Evolutionary conservation across 2,888 invertebrate genomes (phyloP), one percentile per base, ranked within the genome.

Genomic region (Drosophila rellima): DNA sequence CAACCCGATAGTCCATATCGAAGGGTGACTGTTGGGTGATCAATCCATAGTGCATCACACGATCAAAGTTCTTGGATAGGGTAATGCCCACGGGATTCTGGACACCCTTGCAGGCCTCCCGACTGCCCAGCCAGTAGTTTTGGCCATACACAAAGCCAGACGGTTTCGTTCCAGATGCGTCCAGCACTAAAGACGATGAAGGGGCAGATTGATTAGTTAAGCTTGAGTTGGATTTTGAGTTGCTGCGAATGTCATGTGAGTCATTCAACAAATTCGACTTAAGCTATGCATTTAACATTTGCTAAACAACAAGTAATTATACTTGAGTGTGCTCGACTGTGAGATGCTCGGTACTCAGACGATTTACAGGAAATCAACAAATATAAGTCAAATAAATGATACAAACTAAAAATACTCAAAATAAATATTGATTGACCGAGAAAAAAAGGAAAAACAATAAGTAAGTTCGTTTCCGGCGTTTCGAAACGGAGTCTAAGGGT

Each of bases 111-210:
- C 95, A 95, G 15, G 94, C 93, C 39, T 91, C 91, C 40, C 91
- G 92, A 20, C 93, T 93, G 11, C 95, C 95, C 35, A 94, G 76
- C 95, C 95, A 95, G 54, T 93, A 93, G 88, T 94, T 95, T 70
- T 94, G 94, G 0, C 95, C 95, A 74, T 94, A 94, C 1, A 94
- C 82, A 80, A 95, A 94, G 2, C 94, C 94, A 0, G 94, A 81
- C 1, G 92, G 92, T 3, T 94, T 94, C 13, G 90, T 90, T 11
- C 94, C 95, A 56, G 94, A 94, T 3, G 94, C 93, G 85, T 95
- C 95, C 42, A 95, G 82, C 77, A 94, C 95, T 93, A 33, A 0
- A 31, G 11, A 2, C 0, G 33, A 13, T 10, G 2, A 23, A 33
- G 31, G n/a, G 15, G n/a, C 18, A n/a, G 15, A 18, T 2, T 26